Percentiles rank a stretch among this genome's conserved stretches.
Evolutionary conservation across 1,140 invertebrate genomes (phyloP).

Genomic region (Drosophila obscura): DNA sequence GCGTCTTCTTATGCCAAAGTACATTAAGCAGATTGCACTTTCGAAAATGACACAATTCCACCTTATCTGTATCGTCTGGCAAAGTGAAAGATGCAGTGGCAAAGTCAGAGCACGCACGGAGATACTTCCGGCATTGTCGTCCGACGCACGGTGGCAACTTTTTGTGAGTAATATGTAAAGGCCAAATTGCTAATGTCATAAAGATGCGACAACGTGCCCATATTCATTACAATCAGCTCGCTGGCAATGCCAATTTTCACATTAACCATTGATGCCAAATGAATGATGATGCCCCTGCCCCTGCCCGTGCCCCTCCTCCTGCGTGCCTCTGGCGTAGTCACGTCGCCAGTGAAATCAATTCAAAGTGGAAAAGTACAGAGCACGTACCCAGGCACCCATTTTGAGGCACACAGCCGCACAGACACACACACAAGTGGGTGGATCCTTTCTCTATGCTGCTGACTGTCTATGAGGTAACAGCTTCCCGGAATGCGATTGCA

Average conservation of each 20-base stretch:
- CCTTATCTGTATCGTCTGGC: constrained; percentile 40
- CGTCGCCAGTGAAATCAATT: constrained; percentile 57
- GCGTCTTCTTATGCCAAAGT: constrained; percentile 51
- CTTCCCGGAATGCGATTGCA: constrained; percentile 38
- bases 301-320: neutral
- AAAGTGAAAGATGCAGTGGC: constrained; percentile 7
- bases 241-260: constrained; percentile 64
- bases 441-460: constrained; percentile 10
- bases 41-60: constrained; percentile 70
- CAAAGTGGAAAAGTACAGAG: constrained; percentile 60
- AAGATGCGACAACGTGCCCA: constrained; percentile 63
- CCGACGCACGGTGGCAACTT: neutral
- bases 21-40: constrained; percentile 81
- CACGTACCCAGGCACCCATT: constrained; percentile 46
- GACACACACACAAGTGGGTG: constrained; percentile 34
- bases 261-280: constrained; percentile 77
- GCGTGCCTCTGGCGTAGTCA: constrained; percentile 22
- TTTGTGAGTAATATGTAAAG: constrained; percentile 25
- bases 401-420: too few species aligned
- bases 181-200: constrained; percentile 68
- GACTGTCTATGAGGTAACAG: constrained; percentile 17
- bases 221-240: constrained; percentile 71
- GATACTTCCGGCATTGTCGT: constrained; percentile 37
- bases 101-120: neutral
- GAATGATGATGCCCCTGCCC: constrained; percentile 58